These are phyloP conservation scores for Molossus molossus DNA, from an alignment of 2,797 vertebrate species.

Conservation along the genomic window DNA sequence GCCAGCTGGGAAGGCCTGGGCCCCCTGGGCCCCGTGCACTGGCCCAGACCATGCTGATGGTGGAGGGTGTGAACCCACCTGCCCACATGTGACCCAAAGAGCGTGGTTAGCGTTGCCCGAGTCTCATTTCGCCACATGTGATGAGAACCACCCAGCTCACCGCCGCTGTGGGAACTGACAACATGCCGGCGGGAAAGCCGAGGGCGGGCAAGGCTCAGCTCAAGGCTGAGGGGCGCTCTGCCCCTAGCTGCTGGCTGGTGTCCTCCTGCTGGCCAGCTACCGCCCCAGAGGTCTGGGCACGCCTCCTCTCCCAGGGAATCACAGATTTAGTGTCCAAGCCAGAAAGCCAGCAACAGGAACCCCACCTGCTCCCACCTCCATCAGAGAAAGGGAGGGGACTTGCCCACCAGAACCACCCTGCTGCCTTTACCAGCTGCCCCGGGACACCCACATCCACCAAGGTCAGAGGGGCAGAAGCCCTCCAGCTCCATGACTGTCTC, in stretches of 20 bases:
- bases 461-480: not conserved
- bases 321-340: not conserved
- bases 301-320: not conserved
- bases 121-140: not conserved
- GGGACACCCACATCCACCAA: fast-evolving
- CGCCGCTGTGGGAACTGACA: not conserved
- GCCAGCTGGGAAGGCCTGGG: not conserved
- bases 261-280: not conserved
- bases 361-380: not conserved
- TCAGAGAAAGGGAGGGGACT: not conserved
- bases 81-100: not conserved
- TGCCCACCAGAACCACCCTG: too few species aligned
- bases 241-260: not conserved
- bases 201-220: not conserved
- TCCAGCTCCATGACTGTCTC: not conserved
- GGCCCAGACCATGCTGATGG: not conserved
- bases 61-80: not conserved
- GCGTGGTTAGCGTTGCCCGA: not conserved
- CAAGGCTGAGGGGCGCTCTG: not conserved
- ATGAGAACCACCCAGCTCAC: not conserved
- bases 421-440: not conserved
- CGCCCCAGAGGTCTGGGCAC: not conserved
- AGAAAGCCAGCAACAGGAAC: not conserved
- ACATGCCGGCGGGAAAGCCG: not conserved
- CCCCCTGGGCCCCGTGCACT: fast-evolving